Conservation (phyloP, 92 coral and sea anemone genomes). For the Pocillopora grandis region DNA sequence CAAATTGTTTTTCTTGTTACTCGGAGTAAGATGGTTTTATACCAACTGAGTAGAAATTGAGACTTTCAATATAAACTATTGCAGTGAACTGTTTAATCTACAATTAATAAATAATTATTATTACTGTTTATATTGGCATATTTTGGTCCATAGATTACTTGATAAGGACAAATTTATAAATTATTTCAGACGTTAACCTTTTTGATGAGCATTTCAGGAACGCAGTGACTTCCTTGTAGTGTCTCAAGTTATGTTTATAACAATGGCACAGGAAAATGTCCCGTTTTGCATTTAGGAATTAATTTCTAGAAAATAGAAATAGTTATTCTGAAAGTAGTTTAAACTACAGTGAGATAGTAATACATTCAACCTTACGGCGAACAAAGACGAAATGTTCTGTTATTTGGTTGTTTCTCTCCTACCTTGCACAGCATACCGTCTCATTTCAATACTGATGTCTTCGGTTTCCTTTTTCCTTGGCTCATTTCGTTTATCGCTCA, state of each 20-base stretch:
- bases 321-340: background rate
- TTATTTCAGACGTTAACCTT: background rate
- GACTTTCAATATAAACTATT: background rate
- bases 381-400: background rate
- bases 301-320: background rate
- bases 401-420: background rate
- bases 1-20: background rate
- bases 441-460: background rate
- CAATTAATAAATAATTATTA: background rate
- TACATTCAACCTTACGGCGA: background rate
- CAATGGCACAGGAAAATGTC: background rate
- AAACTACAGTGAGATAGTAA: background rate
- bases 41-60: background rate
- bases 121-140: background rate
- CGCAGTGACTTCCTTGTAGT: background rate
- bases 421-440: conserved; percentile 15
- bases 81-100: background rate
- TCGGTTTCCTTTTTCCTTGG: background rate
- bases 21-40: background rate
- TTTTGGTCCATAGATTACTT: background rate
- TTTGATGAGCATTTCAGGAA: background rate
- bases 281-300: background rate
- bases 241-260: background rate
- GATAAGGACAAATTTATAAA: background rate
- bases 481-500: conserved; percentile 52